Evolutionary conservation across 2,113 vertebrate genomes (phyloP).

Genomic region (Ranitomeya variabilis): DNA sequence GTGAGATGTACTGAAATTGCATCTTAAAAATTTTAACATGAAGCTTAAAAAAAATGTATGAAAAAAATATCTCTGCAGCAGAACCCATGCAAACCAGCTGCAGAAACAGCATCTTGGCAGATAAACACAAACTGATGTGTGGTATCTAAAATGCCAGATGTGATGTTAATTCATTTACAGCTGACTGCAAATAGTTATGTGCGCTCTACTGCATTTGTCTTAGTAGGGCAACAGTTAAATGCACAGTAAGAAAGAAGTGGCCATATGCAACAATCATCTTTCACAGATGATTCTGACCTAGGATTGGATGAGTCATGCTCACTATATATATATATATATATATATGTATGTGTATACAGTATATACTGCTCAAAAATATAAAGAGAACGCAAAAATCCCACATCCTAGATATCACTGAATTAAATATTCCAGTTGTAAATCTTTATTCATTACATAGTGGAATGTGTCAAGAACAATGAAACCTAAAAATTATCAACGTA

Average conservation of each 20-base stretch:
- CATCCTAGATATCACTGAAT: too few relatives aligned
- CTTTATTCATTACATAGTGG: too few relatives aligned
- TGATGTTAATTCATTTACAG: slow-evolving; percentile 52
- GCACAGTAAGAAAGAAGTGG: slow-evolving; percentile 29
- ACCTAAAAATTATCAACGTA: too few relatives aligned
- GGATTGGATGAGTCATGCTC: background rate
- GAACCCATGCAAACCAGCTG: slow-evolving; percentile 36
- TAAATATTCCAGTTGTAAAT: too few relatives aligned
- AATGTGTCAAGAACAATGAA: too few relatives aligned
- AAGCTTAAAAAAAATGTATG: background rate
- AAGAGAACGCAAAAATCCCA: too few relatives aligned
- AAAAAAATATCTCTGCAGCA: slow-evolving; percentile 20
- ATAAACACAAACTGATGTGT: slow-evolving; percentile 54
- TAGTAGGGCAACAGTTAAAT: slow-evolving; percentile 49
- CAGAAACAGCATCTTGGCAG: slow-evolving; percentile 44
- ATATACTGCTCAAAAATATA: too few relatives aligned
- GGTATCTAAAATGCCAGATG: slow-evolving; percentile 56
- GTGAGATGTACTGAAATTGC: background rate
- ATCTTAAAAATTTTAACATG: background rate
- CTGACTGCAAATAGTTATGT: slow-evolving; percentile 45
- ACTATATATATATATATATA: background rate
- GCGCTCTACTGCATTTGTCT: slow-evolving; percentile 40
- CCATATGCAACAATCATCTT: background rate
- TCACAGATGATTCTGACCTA: background rate
- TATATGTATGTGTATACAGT: too few relatives aligned